Percentiles rank a stretch among this genome's conserved stretches.
These are phyloP conservation scores for Drosophila mulleri DNA, from an alignment of 2,888 invertebrate genomes.

Conservation along the genomic window DNA sequence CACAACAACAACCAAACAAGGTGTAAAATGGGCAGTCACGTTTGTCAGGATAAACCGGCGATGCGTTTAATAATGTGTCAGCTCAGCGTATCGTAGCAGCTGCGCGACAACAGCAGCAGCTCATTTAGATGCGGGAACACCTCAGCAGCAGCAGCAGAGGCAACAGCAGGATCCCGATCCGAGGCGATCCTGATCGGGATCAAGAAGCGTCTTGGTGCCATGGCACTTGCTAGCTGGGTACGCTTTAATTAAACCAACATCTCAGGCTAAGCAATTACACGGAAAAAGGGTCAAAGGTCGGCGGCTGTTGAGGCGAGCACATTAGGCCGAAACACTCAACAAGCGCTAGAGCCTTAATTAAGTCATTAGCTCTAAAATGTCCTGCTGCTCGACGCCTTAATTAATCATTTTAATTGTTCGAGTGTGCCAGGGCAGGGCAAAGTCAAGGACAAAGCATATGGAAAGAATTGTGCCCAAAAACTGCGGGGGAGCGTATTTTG, in stretches of 20 bases:
- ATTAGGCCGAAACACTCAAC: constrained; percentile 69
- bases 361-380: constrained; percentile 78
- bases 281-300: constrained; percentile 79
- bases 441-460: constrained; percentile 61
- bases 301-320: constrained; percentile 71
- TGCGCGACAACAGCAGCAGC: constrained; percentile 24
- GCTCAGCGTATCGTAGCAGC: constrained; percentile 35
- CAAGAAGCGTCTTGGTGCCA: constrained; percentile 18
- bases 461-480: constrained; percentile 10
- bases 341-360: constrained; percentile 65
- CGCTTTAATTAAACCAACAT: constrained; percentile 73
- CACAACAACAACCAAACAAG: constrained; percentile 46
- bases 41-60: constrained; percentile 64
- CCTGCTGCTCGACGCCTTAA: constrained; percentile 73
- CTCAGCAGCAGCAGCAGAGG: constrained; percentile 21
- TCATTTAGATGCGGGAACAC: constrained; percentile 43
- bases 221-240: constrained; percentile 66
- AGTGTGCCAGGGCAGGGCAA: constrained; percentile 12
- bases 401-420: constrained; percentile 80
- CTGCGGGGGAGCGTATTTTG: constrained; percentile 48
- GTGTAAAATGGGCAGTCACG: constrained; percentile 73
- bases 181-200: background rate
- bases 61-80: constrained; percentile 63
- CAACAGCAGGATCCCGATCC: constrained; percentile 1
- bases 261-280: constrained; percentile 49